Percentiles rank a stretch among this genome's conserved stretches.
Conservation (phyloP, 2,113 vertebrate species). For the Brachypteracias leptosomus region DNA sequence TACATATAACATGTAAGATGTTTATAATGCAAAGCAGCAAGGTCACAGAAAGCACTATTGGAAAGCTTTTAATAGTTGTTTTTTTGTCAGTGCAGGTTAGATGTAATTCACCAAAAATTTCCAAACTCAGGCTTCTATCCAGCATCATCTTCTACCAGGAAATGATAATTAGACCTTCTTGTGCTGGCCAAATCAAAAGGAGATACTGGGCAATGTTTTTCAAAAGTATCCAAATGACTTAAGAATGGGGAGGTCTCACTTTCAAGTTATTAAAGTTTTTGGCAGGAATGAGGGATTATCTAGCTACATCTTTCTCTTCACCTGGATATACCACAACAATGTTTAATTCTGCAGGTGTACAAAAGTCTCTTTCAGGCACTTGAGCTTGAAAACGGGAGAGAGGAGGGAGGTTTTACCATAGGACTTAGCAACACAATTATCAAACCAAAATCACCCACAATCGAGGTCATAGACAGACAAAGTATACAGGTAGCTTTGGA, state of each 20-base stretch:
- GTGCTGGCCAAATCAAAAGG: background rate
- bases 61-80: background rate
- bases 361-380: background rate
- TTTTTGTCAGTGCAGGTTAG: background rate
- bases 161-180: background rate
- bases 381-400: background rate
- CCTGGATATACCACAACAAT: background rate
- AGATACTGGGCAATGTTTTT: background rate
- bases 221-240: background rate
- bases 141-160: background rate
- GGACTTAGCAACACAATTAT: background rate
- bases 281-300: background rate
- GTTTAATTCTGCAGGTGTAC: background rate
- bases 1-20: background rate
- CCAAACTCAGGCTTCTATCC: background rate
- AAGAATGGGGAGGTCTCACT: background rate
- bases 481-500: background rate
- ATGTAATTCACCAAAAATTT: background rate
- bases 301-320: background rate
- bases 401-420: background rate
- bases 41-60: background rate
- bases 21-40: background rate
- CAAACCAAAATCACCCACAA: background rate
- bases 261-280: background rate
- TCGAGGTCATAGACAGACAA: background rate